Evolutionary conservation across 2,888 invertebrate genomes (phyloP).

Genomic region (Athalia cordata): DNA sequence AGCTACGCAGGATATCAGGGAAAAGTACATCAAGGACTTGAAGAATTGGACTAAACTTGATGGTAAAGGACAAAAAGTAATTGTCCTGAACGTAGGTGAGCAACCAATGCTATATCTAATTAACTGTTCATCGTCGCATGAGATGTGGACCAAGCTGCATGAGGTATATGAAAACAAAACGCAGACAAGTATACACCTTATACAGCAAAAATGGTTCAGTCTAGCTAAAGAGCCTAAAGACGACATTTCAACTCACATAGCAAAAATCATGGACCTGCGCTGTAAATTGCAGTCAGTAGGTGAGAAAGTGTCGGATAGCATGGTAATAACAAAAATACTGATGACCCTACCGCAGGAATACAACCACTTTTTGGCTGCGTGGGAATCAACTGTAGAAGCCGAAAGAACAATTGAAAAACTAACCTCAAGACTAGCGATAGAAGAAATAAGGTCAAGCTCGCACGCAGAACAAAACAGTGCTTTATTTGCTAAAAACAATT

Average conservation of each 20-base stretch:
- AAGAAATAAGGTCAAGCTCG: constrained; percentile 39
- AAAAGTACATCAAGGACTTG: constrained; percentile 34
- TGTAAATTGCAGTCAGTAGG: constrained; percentile 38
- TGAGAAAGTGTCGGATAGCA: constrained; percentile 38
- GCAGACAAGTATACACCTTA: constrained; percentile 56
- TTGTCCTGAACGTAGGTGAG: constrained; percentile 53
- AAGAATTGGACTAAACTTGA: constrained; percentile 52
- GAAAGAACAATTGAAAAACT: constrained; percentile 45
- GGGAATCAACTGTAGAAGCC: constrained; percentile 44
- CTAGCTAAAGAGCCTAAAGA: constrained; percentile 5
- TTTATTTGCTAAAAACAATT: constrained; percentile 10
- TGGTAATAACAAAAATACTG: constrained; percentile 48
- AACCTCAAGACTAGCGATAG: constrained; percentile 43
- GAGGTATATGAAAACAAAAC: constrained; percentile 58
- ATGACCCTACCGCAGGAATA: constrained; percentile 43
- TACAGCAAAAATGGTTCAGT: constrained; percentile 44
- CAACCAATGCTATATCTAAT: constrained; percentile 55
- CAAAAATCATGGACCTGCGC: constrained; percentile 40
- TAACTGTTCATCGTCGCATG: constrained; percentile 56
- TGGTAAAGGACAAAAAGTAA: constrained; percentile 56
- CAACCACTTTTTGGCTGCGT: constrained; percentile 46
- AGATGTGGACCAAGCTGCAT: constrained; percentile 60
- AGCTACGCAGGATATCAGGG: background rate
- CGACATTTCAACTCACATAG: constrained; percentile 41
- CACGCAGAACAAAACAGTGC: constrained; percentile 21